Percentiles rank a stretch among this genome's conserved stretches.
Conservation (phyloP, 2,888 invertebrate genomes). For the Archips xylosteana region DNA sequence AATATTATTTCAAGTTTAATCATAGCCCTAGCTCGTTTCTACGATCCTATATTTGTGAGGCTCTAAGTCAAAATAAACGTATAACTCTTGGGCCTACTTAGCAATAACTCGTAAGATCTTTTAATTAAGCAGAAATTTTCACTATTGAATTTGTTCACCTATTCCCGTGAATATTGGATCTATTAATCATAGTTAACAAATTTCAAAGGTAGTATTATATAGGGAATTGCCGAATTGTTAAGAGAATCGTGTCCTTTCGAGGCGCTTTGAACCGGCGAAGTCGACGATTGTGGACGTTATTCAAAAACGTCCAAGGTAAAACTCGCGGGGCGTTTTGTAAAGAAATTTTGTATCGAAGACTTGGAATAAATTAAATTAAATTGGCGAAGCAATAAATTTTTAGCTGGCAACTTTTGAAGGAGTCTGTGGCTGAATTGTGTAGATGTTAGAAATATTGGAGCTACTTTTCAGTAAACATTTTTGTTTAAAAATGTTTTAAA, state of each 20-base stretch:
- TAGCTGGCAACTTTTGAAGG: not conserved
- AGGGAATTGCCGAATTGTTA: constrained; percentile 16
- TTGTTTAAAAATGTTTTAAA: too few species aligned
- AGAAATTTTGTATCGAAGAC: constrained; percentile 4
- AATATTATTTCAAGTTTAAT: too few species aligned
- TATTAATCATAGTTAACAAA: constrained; percentile 29
- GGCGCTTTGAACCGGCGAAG: not conserved
- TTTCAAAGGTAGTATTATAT: constrained; percentile 15
- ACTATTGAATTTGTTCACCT: constrained; percentile 9
- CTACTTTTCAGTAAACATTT: too few species aligned
- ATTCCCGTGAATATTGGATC: constrained; percentile 23
- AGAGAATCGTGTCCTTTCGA: constrained; percentile 25
- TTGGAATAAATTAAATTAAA: constrained; percentile 13
- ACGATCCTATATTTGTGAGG: too few species aligned
- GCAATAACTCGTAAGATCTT: not conserved
- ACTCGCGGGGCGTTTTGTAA: not conserved
- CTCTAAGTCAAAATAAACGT: too few species aligned
- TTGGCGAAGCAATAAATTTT: constrained; percentile 4
- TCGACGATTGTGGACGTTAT: constrained; percentile 2
- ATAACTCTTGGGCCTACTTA: not conserved
- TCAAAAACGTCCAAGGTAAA: not conserved
- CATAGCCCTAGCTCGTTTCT: too few species aligned
- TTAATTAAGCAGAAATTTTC: constrained; percentile 18
- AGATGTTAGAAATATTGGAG: not conserved
- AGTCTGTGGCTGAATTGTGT: not conserved